Percentiles rank a stretch among this genome's conserved stretches.
These are phyloP conservation scores for Teleogryllus occipitalis DNA, from an alignment of 1,140 invertebrate species.

Conservation along the genomic window DNA sequence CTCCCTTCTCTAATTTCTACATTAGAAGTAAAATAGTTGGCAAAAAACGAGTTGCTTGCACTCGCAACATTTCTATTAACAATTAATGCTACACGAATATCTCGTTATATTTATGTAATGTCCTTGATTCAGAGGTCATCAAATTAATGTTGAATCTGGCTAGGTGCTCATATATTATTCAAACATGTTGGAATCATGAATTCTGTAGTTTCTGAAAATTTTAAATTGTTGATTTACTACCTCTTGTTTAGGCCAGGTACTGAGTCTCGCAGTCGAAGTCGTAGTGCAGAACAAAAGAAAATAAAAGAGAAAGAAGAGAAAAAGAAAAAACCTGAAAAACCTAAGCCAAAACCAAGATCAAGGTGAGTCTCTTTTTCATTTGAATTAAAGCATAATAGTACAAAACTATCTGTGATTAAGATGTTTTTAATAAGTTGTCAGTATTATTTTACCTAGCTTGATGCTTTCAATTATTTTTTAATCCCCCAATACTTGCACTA, in stretches of 20 bases:
- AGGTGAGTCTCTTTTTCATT: constrained; percentile 8
- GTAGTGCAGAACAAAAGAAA: constrained; percentile 41
- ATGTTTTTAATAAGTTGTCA: background rate
- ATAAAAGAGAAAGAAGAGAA: constrained; percentile 40
- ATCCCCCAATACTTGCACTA: too few species aligned
- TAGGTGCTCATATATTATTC: too few species aligned
- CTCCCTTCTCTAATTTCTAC: too few species aligned
- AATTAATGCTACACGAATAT: too few species aligned
- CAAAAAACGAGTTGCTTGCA: too few species aligned
- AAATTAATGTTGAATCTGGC: too few species aligned
- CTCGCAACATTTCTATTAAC: too few species aligned
- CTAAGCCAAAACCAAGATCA: constrained; percentile 44
- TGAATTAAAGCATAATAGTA: background rate
- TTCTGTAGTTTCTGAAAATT: background rate
- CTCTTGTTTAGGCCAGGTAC: constrained; percentile 28
- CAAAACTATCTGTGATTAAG: background rate
- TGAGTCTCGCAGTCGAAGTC: constrained; percentile 40
- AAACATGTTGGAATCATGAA: too few species aligned
- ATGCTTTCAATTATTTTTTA: background rate
- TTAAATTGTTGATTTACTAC: background rate
- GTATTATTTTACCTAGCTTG: background rate
- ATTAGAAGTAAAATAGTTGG: too few species aligned
- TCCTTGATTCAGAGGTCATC: too few species aligned
- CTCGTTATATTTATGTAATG: too few species aligned
- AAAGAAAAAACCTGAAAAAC: constrained; percentile 34